Evolutionary conservation across 2,797 vertebrate species (phyloP), one percentile per base, ranked within the genome.

Genomic region (Parauchenoglanis ngamensis): DNA sequence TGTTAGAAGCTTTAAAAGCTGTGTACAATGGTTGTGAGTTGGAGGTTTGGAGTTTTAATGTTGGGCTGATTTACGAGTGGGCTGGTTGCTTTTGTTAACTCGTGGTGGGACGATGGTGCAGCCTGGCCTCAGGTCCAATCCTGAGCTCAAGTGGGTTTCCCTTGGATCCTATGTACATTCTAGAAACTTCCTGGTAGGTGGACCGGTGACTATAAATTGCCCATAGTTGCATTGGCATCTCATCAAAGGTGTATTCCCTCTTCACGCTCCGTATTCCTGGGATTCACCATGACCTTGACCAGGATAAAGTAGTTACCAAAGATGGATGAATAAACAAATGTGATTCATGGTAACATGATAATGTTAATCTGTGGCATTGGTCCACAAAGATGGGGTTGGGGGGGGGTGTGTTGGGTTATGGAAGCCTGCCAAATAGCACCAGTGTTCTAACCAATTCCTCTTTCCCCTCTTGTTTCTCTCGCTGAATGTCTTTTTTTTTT

Each of bases 401-500:
- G n/a, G n/a, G n/a, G n/a, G n/a, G n/a, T n/a, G n/a, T n/a, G n/a
- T n/a, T n/a, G n/a, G n/a, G n/a, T n/a, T n/a, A n/a, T n/a, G n/a
- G 70, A 87, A 31, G 19, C 35, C 35, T 78, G 11, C 28, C 83
- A 61, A 59, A 82, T 81, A 46, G 84, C 77, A 40, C 68, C 35
- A n/a, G 44, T 49, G 83, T 59, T 84, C 80, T 70, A 88, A 89
- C 52, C 13, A 35, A 85, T 85, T 85, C 40, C 78, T 82, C 85
- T 80, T 89, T 82, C 87, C 10, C 61, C 90, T 56, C 5, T 78
- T 67, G 35, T 86, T 86, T 85, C 23, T 25, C 12, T 11, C 28
- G 7, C 28, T 89, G 61, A 63, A 68, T 77, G 25, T 86, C 59
- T 25, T 81, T 25, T 87, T 31, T 31, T 31, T 31, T 40, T 40